Percentiles rank a stretch among this genome's conserved stretches.
Evolutionary conservation across 1,140 invertebrate species (phyloP).

Genomic region (Lepeophtheirus salmonis): DNA sequence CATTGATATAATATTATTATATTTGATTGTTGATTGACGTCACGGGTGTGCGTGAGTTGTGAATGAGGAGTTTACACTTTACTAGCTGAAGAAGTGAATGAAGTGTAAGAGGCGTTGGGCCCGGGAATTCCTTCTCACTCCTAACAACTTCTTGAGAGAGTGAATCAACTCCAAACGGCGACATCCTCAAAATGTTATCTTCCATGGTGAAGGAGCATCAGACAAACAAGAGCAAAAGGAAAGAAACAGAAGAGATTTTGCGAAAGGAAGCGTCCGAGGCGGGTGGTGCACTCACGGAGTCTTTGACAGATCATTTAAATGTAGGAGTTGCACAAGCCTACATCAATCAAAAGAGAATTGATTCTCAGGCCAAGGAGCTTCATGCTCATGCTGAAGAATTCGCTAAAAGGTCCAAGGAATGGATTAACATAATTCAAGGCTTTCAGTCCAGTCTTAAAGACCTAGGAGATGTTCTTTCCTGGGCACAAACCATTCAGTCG

Average conservation of each 20-base stretch:
- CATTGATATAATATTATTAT: too few species aligned
- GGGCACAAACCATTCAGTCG: conserved; percentile 86
- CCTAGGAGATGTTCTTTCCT: conserved; percentile 95
- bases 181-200: conserved; percentile 62
- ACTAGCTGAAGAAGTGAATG: too few species aligned
- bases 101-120: too few species aligned
- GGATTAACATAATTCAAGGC: conserved; percentile 78
- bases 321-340: conserved; percentile 77
- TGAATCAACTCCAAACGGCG: too few species aligned
- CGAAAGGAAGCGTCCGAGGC: neutral
- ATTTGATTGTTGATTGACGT: too few species aligned
- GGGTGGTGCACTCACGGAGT: conserved; percentile 54
- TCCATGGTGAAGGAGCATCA: conserved; percentile 73
- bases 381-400: conserved; percentile 83
- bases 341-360: conserved; percentile 87
- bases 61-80: too few species aligned
- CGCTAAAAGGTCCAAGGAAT: conserved; percentile 87
- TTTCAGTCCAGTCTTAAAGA: conserved; percentile 93
- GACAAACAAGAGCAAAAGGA: conserved; percentile 42
- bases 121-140: too few species aligned
- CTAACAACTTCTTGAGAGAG: too few species aligned
- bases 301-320: conserved; percentile 88
- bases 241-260: conserved; percentile 48
- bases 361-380: conserved; percentile 89
- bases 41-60: too few species aligned